Base-by-base conservation (phyloP, 2,113 vertebrate genomes). In the Ochotona princeps region DNA sequence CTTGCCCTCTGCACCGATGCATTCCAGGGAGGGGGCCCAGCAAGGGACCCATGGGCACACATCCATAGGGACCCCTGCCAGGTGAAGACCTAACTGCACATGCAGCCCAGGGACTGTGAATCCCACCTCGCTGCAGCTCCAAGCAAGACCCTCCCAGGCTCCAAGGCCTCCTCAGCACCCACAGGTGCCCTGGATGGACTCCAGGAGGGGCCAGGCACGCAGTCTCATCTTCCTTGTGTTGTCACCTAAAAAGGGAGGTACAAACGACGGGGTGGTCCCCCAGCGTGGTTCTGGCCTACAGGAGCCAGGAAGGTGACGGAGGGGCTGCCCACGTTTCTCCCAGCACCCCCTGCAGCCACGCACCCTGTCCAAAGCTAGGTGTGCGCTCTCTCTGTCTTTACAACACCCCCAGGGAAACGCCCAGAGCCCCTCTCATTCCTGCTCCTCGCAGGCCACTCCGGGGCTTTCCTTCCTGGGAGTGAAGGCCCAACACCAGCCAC, bases 1-100 rank as follows among this genome's bases (percentile, higher is more conserved):
- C 83, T 95, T 96, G 95, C 96, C 96, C 96, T 96, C 94, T 95
- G 84, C 11, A 83, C 87, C 51, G 66, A 93, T 81, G 92, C 80
- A 95, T 83, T 97, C 93, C 89, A 85, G 87, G 87, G 51, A 91
- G 14, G 54, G 51, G 65, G 38, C 4, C 30, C 3, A 2, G 67
- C 63, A 60, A 94, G 69, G 89, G 89, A 94, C 92, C 83, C 92
- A 49, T 90, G 35, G 65, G 74, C 81, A 89, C 51, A 63, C 82
- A 73, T 17, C 61, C 69, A 14, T 8, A 26, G 9, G 9, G 72
- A 60, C 15, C 23, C 8, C n/a, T 2, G 15, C 65, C 20, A 35
- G 75, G 72, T 21, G 4, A 23, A 11, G 32, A 35, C 13, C 30
- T 30, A 21, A 38, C 28, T 11, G 28, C 13, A 28, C 44, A 7